Evolutionary conservation across 1,140 invertebrate genomes (phyloP).

Genomic region (Orussus abietinus): DNA sequence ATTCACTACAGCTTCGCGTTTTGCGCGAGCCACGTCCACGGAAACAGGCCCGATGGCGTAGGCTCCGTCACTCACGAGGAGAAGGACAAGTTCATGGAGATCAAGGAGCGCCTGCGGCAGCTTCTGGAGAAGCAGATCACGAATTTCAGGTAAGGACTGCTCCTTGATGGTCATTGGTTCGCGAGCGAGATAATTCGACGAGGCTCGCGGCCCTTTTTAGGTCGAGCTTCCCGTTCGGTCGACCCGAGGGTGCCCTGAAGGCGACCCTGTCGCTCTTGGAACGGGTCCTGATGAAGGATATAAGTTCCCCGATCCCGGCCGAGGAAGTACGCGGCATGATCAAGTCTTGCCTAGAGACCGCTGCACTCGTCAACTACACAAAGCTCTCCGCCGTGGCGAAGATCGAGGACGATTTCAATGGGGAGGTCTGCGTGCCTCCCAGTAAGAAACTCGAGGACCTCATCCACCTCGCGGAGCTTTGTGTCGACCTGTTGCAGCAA

Average conservation of each 20-base stretch:
- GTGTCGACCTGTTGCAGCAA: constrained; percentile 97
- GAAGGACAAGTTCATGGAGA: constrained; percentile 96
- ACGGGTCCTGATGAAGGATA: constrained; percentile 98
- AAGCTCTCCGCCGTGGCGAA: constrained; percentile 94
- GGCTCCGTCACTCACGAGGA: constrained; percentile 97
- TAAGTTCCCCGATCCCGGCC: constrained; percentile 92
- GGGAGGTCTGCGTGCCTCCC: constrained; percentile 76
- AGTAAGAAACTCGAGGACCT: constrained; percentile 93
- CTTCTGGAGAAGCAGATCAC: constrained; percentile 98
- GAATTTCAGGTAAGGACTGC: constrained; percentile 87
- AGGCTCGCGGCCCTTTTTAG: no score
- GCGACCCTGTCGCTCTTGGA: constrained; percentile 93
- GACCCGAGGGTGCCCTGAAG: constrained; percentile 96
- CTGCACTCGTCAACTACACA: constrained; percentile 96
- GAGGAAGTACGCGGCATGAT: constrained; percentile 96
- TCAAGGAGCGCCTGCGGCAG: constrained; percentile 90
- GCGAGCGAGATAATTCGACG: no score
- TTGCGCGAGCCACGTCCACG: constrained; percentile 97
- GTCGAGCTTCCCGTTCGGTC: constrained; percentile 97
- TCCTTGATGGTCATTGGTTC: no score
- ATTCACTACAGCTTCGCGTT: constrained; percentile 99
- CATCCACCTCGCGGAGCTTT: constrained; percentile 94
- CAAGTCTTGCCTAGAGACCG: constrained; percentile 95
- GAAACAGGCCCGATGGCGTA: constrained; percentile 93
- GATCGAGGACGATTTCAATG: constrained; percentile 88